Evolutionary conservation across 2,113 vertebrate species (phyloP).

Genomic region (Hemiprocne comata): DNA sequence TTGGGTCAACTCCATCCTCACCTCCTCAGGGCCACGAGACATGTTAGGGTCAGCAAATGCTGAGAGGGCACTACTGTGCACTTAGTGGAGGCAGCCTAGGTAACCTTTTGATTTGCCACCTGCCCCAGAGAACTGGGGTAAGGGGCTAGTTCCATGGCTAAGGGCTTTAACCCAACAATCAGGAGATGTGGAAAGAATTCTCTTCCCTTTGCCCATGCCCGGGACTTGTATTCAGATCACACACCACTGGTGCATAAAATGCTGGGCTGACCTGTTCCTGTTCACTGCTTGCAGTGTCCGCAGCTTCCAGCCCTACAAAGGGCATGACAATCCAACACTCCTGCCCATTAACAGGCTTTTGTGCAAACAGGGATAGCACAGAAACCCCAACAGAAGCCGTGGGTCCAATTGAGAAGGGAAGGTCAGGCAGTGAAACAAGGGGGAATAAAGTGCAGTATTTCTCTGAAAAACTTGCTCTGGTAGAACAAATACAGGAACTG

Average conservation of each 20-base stretch:
- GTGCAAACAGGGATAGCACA: not conserved
- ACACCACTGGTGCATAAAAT: not conserved
- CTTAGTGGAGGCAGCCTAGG: not conserved
- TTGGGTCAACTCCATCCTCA: not conserved
- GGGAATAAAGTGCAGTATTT: not conserved
- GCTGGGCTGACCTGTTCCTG: not conserved
- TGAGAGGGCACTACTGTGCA: not conserved
- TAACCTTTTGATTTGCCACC: not conserved
- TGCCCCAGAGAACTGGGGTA: not conserved
- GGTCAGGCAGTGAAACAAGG: not conserved
- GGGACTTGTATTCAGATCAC: not conserved
- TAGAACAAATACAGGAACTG: not conserved
- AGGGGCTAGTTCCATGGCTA: not conserved
- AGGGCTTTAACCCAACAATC: not conserved
- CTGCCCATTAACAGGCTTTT: not conserved
- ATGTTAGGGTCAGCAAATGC: not conserved
- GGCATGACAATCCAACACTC: not conserved
- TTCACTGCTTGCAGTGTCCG: not conserved
- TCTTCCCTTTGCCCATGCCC: not conserved
- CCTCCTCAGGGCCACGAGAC: not conserved
- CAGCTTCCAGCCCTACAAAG: not conserved
- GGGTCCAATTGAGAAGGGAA: not conserved
- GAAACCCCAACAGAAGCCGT: not conserved
- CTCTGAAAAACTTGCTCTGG: not conserved
- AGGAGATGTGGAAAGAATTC: not conserved